Conservation (phyloP, 2,797 vertebrate genomes). For the Melopsittacus undulatus region DNA sequence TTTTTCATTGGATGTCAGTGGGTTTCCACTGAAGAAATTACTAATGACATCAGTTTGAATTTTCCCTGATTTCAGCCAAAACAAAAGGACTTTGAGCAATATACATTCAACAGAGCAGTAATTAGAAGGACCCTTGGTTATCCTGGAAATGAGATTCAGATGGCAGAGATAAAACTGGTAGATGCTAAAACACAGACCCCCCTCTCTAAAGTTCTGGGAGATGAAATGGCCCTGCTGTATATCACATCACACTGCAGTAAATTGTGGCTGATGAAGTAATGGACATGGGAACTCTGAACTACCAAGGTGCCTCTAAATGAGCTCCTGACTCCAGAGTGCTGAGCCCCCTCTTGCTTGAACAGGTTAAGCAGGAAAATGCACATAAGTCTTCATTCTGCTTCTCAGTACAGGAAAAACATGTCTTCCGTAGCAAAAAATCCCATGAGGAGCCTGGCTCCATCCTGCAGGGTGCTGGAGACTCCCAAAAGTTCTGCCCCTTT, state of each 20-base stretch:
- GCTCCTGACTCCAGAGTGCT: slow-evolving; percentile 34
- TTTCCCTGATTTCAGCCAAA: slow-evolving; percentile 21
- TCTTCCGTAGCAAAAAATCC: neutral
- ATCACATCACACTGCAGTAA: slow-evolving; percentile 79
- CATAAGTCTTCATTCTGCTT: slow-evolving; percentile 4
- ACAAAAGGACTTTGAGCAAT: neutral
- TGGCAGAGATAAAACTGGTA: slow-evolving; percentile 74
- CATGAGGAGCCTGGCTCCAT: neutral
- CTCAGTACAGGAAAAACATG: neutral
- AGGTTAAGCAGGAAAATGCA: slow-evolving; percentile 1
- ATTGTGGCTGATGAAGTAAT: slow-evolving; percentile 74
- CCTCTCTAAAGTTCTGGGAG: slow-evolving; percentile 67
- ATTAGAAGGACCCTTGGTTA: slow-evolving; percentile 68
- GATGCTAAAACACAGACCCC: slow-evolving; percentile 67
- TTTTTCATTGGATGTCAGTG: slow-evolving; percentile 22
- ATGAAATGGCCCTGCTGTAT: slow-evolving; percentile 75
- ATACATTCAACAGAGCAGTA: slow-evolving; percentile 48
- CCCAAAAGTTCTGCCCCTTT: neutral
- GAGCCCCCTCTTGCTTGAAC: slow-evolving; percentile 38
- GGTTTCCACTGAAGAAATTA: slow-evolving; percentile 43
- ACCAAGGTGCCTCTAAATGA: slow-evolving; percentile 67
- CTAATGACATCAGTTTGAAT: slow-evolving; percentile 27
- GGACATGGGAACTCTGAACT: slow-evolving; percentile 69
- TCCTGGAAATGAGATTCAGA: slow-evolving; percentile 75
- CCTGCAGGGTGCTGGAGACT: neutral